Conservation (phyloP, 2,113 vertebrate genomes). For the Pygoscelis adeliae region DNA sequence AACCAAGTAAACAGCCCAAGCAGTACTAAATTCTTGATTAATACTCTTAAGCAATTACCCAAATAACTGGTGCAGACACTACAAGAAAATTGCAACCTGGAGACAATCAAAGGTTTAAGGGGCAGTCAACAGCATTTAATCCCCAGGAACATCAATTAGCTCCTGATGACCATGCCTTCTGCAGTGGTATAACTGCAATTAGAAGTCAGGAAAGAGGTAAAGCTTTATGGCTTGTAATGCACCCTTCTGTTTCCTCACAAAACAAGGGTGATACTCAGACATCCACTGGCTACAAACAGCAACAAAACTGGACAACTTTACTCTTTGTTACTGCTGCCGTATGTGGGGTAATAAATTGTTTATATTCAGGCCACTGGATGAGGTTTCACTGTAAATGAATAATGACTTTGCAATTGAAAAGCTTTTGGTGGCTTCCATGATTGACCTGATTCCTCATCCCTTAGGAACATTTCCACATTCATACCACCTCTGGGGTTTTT, state of each 20-base stretch:
- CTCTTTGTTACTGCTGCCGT: background rate
- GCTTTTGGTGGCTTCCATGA: background rate
- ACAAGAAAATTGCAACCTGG: background rate
- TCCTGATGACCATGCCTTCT: background rate
- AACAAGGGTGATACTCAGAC: background rate
- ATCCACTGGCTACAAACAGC: background rate
- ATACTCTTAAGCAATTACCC: background rate
- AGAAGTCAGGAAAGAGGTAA: background rate
- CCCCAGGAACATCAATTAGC: background rate
- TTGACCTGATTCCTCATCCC: background rate
- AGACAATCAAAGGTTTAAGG: background rate
- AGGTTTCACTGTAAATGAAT: background rate
- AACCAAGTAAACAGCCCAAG: background rate
- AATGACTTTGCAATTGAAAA: background rate
- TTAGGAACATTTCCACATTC: background rate
- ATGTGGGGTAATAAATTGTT: background rate
- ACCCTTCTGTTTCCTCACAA: background rate
- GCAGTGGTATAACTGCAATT: background rate
- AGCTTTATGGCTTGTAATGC: background rate
- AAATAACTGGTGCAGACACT: background rate
- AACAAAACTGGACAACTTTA: background rate
- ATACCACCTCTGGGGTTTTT: background rate
- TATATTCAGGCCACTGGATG: background rate
- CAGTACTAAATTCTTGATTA: background rate
- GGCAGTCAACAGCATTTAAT: background rate